A percentile compares a stretch with the other conserved stretches of the same genome.
Conservation (phyloP, 1,140 invertebrate genomes). For the Onthophagus taurus region DNA sequence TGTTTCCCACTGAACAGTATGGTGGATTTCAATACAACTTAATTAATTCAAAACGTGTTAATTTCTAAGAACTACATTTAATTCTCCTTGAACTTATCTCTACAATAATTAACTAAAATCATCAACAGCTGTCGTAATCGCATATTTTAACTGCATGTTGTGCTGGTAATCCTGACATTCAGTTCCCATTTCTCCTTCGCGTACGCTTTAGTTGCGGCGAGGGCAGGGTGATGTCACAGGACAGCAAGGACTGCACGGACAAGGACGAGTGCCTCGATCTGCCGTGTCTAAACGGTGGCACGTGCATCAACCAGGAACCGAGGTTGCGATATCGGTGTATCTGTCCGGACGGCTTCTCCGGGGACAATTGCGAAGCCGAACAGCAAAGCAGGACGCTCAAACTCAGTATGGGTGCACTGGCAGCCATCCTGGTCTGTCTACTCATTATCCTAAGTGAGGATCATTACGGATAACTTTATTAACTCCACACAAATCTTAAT, state of each 20-base stretch:
- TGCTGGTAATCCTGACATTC: too few species aligned
- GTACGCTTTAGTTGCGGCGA: slow-evolving; percentile 67
- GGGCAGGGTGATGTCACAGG: slow-evolving; percentile 76
- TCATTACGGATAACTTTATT: too few species aligned
- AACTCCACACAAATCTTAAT: too few species aligned
- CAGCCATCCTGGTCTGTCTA: slow-evolving; percentile 87
- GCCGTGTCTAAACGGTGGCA: slow-evolving; percentile 84
- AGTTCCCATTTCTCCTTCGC: neutral
- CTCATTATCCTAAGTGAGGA: slow-evolving; percentile 88
- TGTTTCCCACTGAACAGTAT: too few species aligned
- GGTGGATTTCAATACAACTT: too few species aligned
- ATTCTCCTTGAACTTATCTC: too few species aligned
- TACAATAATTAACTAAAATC: too few species aligned
- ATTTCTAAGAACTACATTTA: too few species aligned
- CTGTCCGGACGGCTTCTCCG: slow-evolving; percentile 86
- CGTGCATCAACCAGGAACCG: slow-evolving; percentile 82
- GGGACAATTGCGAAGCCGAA: slow-evolving; percentile 85
- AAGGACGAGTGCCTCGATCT: slow-evolving; percentile 89
- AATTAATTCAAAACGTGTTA: too few species aligned
- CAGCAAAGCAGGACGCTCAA: slow-evolving; percentile 88
- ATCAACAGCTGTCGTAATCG: too few species aligned
- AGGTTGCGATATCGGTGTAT: slow-evolving; percentile 70
- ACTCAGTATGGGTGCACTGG: slow-evolving; percentile 86
- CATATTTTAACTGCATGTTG: too few species aligned
- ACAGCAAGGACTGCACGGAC: slow-evolving; percentile 85